These are phyloP conservation scores for Cyprinodon brontotheroides DNA, from an alignment of 2,113 vertebrate genomes.

Conservation along the genomic window DNA sequence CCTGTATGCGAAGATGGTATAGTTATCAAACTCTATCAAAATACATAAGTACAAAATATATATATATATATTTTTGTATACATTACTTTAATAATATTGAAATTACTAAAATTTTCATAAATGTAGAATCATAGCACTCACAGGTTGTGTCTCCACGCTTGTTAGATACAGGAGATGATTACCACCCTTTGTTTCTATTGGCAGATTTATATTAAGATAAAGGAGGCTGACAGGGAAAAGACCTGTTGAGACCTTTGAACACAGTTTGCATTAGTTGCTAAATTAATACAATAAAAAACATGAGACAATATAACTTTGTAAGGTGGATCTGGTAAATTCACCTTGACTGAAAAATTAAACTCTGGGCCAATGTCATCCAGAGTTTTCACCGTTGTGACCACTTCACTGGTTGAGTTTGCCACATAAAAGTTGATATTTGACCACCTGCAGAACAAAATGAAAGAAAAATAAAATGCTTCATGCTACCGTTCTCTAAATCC, in stretches of 20 bases:
- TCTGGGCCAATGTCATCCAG: slow-evolving; percentile 88
- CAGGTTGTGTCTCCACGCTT: slow-evolving; percentile 76
- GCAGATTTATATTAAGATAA: slow-evolving; percentile 81
- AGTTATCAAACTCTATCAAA: neutral
- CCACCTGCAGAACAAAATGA: slow-evolving; percentile 71
- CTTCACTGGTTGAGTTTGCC: slow-evolving; percentile 71
- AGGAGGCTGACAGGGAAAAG: slow-evolving; percentile 82
- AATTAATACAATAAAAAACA: neutral
- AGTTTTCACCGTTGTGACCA: slow-evolving; percentile 76
- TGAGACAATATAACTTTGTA: neutral
- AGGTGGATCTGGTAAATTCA: slow-evolving; percentile 44
- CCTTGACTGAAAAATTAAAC: slow-evolving; percentile 90
- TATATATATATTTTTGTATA: neutral
- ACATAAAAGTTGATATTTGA: slow-evolving; percentile 89
- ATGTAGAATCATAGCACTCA: slow-evolving; percentile 52
- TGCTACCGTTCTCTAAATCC: neutral
- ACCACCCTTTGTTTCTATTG: slow-evolving; percentile 78
- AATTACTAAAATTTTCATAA: neutral
- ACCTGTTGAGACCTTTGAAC: slow-evolving; percentile 83
- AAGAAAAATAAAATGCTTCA: neutral
- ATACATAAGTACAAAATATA: neutral
- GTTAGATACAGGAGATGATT: slow-evolving; percentile 88
- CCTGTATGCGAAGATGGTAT: slow-evolving; percentile 63
- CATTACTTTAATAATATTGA: neutral
- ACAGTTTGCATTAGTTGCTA: neutral